Percentiles rank a stretch among this genome's conserved stretches.
These are phyloP conservation scores for Peromyscus leucopus DNA, from an alignment of 2,113 vertebrate species.

Conservation along the genomic window DNA sequence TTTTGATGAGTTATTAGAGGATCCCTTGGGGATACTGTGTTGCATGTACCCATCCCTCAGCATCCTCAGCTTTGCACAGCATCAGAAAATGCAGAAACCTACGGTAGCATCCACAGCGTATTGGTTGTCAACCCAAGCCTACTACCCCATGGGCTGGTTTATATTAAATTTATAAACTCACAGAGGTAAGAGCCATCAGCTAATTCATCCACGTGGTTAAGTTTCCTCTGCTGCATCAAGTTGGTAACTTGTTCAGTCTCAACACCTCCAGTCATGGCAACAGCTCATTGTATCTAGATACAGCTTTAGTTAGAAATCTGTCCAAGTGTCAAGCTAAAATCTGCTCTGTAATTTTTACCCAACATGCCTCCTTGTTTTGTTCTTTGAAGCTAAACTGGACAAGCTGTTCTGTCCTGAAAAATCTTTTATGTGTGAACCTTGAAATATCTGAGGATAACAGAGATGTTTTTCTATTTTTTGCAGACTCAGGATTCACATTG, in stretches of 20 bases:
- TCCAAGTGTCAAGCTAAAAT: conserved; percentile 24
- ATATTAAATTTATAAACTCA: neutral
- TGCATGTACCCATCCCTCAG: neutral
- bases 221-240: neutral
- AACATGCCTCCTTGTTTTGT: conserved; percentile 44
- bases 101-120: neutral
- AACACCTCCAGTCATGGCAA: neutral
- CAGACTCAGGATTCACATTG: neutral
- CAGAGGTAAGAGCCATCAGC: neutral
- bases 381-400: conserved; percentile 66
- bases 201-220: conserved; percentile 6
- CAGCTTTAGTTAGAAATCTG: conserved; percentile 34
- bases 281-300: conserved; percentile 36
- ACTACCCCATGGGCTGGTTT: neutral
- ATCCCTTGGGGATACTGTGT: neutral
- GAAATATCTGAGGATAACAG: conserved; percentile 48
- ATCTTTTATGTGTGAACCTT: conserved; percentile 35
- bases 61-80: neutral
- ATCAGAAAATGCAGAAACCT: conserved; percentile 32
- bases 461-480: conserved; percentile 56
- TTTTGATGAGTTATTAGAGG: neutral
- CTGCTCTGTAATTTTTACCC: conserved; percentile 51
- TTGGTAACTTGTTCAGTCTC: neutral
- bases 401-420: conserved; percentile 58
- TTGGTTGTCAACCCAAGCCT: neutral